These are phyloP conservation scores for Manis crassicaudata DNA, from an alignment of 2,797 vertebrate genomes.

Conservation along the genomic window DNA sequence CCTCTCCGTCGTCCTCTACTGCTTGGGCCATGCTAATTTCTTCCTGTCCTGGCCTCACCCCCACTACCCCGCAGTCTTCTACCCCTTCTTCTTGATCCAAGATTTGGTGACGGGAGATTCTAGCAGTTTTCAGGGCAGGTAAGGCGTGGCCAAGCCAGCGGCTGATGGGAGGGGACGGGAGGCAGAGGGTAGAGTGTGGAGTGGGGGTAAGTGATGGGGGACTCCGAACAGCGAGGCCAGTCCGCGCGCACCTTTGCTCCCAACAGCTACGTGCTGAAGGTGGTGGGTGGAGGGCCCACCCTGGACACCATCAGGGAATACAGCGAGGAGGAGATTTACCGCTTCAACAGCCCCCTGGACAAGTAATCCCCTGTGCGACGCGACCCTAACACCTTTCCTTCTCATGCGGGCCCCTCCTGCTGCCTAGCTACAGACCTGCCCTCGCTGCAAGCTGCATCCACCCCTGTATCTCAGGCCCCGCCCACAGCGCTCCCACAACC, in stretches of 20 bases:
- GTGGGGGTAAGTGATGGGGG: rapidly evolving
- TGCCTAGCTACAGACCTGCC: background rate
- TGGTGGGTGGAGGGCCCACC: constrained; percentile 80
- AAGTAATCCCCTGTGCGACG: constrained; percentile 61
- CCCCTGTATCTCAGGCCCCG: background rate
- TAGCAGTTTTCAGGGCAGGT: constrained; percentile 82
- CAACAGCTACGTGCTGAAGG: constrained; percentile 79
- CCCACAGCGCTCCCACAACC: background rate
- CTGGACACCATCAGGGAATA: constrained; percentile 68
- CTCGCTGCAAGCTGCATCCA: background rate
- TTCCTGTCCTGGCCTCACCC: background rate
- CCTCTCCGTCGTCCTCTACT: background rate
- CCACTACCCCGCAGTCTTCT: constrained; percentile 76
- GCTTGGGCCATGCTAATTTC: background rate
- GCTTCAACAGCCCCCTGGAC: constrained; percentile 78
- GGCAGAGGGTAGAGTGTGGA: rapidly evolving
- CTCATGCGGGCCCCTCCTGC: too few species aligned
- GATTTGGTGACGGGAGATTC: constrained; percentile 84
- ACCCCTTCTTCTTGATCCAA: constrained; percentile 85
- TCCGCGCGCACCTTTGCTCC: background rate
- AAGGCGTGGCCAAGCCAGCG: background rate
- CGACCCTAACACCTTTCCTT: background rate
- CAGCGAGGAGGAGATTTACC: constrained; percentile 74
- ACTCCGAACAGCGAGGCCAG: background rate
- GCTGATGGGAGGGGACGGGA: too few species aligned